phyloP scores from a whole-genome alignment of 2,888 invertebrate genomes.

The Pandemis heparana region DNA sequence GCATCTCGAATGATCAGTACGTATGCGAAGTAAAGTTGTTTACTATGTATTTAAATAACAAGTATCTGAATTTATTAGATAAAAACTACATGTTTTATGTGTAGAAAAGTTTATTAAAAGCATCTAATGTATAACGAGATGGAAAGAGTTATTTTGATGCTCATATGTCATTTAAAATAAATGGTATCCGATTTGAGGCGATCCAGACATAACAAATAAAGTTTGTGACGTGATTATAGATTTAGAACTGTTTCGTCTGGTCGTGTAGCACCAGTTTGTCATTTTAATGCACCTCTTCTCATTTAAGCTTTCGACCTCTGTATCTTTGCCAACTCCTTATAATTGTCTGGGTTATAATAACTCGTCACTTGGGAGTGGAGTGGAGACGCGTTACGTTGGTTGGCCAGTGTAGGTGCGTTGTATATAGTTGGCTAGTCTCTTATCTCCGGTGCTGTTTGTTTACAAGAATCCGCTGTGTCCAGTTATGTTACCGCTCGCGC shows the following conservation, averaged over 20 bases:
- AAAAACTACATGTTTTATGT: background rate
- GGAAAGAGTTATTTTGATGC: conserved; percentile 15
- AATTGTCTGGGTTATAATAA: conserved; percentile 48
- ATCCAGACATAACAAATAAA: conserved; percentile 33
- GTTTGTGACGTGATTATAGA: conserved; percentile 20
- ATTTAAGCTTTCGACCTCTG: conserved; percentile 47
- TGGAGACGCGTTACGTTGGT: conserved; percentile 52
- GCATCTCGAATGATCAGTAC: background rate
- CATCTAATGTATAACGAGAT: background rate
- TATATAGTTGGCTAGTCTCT: conserved; percentile 63
- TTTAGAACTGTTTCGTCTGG: conserved; percentile 29
- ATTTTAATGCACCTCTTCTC: conserved; percentile 24
- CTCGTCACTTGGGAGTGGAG: conserved; percentile 57
- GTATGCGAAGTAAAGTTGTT: background rate
- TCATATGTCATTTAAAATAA: conserved; percentile 24
- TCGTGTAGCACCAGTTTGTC: conserved; percentile 21
- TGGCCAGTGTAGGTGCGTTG: conserved; percentile 50
- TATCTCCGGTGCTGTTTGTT: conserved; percentile 69
- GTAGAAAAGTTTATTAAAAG: background rate
- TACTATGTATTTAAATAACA: background rate
- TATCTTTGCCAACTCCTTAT: conserved; percentile 49
- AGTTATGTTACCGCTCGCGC: conserved; percentile 51
- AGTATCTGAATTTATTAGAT: background rate
- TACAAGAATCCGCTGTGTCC: conserved; percentile 63
- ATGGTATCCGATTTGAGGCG: conserved; percentile 29